phyloP scores from a whole-genome alignment of 2,113 vertebrate genomes.

The Barbus barbus region DNA sequence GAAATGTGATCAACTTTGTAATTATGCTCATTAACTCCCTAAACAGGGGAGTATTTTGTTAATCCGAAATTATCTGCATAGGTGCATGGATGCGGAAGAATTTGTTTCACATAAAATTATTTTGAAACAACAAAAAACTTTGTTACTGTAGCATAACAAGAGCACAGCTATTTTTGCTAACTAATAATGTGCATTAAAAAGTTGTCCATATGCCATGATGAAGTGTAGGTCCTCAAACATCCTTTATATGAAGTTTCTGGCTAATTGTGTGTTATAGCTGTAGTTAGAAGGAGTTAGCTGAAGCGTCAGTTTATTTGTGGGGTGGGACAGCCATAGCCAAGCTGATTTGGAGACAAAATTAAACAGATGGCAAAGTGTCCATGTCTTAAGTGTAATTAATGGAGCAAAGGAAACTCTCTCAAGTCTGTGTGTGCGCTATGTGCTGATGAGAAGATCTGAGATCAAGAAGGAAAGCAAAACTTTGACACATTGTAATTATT shows the following conservation, averaged over 20 bases:
- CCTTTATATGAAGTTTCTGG: neutral
- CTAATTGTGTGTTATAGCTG: slow-evolving; percentile 23
- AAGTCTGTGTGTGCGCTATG: neutral
- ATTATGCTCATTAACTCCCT: slow-evolving; percentile 48
- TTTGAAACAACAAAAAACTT: neutral
- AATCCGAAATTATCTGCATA: slow-evolving; percentile 26
- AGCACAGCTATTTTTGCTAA: neutral
- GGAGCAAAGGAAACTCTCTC: slow-evolving; percentile 37
- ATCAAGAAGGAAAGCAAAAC: neutral
- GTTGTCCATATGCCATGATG: neutral
- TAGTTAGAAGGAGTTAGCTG: slow-evolving; percentile 7
- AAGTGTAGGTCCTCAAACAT: slow-evolving; percentile 7
- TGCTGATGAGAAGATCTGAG: neutral
- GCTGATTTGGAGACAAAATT: slow-evolving; percentile 37
- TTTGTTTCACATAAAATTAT: neutral
- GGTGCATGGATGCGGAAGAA: neutral
- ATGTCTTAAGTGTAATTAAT: slow-evolving; percentile 57
- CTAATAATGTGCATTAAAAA: neutral
- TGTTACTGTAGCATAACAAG: neutral
- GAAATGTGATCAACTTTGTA: slow-evolving; percentile 55
- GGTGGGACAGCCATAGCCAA: slow-evolving; percentile 18
- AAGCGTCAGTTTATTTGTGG: slow-evolving; percentile 16
- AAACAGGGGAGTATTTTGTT: slow-evolving; percentile 43
- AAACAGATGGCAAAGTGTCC: slow-evolving; percentile 55
- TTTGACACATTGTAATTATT: neutral